Conservation (phyloP, 2,888 invertebrate species). For the Eristalis tenax region DNA sequence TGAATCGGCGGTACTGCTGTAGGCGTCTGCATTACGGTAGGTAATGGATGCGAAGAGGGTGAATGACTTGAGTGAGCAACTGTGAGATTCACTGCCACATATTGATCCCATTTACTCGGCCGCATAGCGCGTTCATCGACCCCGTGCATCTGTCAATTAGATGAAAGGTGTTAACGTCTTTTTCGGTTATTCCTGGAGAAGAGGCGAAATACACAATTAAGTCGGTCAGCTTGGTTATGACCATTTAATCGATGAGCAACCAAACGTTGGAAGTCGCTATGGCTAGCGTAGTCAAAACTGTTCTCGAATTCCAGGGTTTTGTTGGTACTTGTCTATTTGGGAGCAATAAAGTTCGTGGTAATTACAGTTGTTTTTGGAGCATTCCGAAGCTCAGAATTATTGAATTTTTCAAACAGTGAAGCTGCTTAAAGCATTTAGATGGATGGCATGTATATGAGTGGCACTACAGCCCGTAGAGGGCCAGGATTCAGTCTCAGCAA, state of each 20-base stretch:
- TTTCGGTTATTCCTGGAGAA: background rate
- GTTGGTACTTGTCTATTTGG: too few species aligned
- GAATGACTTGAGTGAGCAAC: slow-evolving; percentile 10
- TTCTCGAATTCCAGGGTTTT: too few species aligned
- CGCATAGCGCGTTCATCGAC: background rate
- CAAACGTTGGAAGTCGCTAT: background rate
- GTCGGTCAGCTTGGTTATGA: background rate
- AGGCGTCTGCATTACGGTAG: slow-evolving; percentile 13
- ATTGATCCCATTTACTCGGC: background rate
- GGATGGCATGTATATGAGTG: too few species aligned
- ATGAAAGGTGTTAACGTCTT: background rate
- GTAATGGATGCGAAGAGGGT: slow-evolving; percentile 14
- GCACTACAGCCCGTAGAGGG: too few species aligned
- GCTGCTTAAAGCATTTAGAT: too few species aligned
- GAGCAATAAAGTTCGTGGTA: too few species aligned
- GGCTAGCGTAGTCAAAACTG: too few species aligned
- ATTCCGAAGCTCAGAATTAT: too few species aligned
- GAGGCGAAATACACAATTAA: background rate
- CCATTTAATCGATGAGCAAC: background rate
- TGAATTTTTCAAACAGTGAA: too few species aligned
- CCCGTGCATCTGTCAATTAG: background rate
- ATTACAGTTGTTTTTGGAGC: too few species aligned
- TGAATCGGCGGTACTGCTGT: too few species aligned
- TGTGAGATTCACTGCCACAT: background rate
- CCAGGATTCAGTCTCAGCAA: too few species aligned